These are phyloP conservation scores for Carcina quercana DNA, from an alignment of 2,888 invertebrate genomes.

Conservation along the genomic window DNA sequence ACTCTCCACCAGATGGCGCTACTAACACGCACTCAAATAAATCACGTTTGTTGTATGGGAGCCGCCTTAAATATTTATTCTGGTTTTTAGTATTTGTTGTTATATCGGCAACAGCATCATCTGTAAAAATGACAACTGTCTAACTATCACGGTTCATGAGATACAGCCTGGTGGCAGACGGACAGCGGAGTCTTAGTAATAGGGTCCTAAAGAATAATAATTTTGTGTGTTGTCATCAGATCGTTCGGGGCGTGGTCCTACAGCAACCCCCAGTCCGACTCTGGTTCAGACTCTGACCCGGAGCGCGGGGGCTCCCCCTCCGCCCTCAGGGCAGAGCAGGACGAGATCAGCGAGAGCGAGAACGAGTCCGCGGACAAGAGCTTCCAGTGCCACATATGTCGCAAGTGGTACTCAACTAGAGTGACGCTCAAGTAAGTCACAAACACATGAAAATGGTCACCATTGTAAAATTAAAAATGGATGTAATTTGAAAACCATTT, in stretches of 20 bases:
- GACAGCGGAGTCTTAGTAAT: too few species aligned
- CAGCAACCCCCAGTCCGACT: constrained; percentile 34
- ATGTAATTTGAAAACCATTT: too few species aligned
- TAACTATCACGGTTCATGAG: too few species aligned
- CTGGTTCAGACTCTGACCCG: constrained; percentile 42
- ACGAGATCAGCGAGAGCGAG: constrained; percentile 59
- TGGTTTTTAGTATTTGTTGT: too few species aligned
- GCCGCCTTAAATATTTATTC: too few species aligned
- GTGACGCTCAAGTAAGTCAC: constrained; percentile 62
- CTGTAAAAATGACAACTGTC: too few species aligned
- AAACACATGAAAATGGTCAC: neutral
- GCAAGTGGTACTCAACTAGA: constrained; percentile 65
- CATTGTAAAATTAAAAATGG: neutral
- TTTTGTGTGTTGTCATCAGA: constrained; percentile 17
- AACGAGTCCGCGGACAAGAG: constrained; percentile 67
- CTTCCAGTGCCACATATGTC: constrained; percentile 63
- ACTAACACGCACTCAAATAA: too few species aligned
- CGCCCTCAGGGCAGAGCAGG: constrained; percentile 26
- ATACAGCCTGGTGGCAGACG: too few species aligned
- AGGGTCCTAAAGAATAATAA: too few species aligned
- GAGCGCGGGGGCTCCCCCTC: constrained; percentile 26
- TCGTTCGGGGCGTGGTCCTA: constrained; percentile 49
- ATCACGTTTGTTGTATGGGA: too few species aligned
- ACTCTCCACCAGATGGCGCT: too few species aligned
- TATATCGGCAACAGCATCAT: too few species aligned